Percentiles rank a stretch among this genome's conserved stretches.
Conservation (phyloP, 1,140 invertebrate genomes). For the Coelopa frigida region DNA sequence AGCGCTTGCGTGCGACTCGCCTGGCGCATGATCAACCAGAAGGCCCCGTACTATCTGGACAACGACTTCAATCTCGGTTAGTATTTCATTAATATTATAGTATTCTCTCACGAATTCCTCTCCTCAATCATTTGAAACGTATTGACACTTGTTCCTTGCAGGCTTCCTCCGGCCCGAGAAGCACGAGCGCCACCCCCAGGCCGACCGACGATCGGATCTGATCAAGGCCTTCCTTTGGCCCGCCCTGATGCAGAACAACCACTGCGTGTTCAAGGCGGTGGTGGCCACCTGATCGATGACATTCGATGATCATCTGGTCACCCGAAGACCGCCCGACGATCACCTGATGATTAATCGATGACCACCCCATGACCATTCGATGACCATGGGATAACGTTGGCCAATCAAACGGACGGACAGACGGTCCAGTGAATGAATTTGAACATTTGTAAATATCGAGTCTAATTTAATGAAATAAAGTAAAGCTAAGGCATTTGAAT, state of each 20-base stretch:
- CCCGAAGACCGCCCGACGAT: too few relatives aligned
- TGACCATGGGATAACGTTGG: too few relatives aligned
- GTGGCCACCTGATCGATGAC: conserved; percentile 47
- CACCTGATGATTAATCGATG: too few relatives aligned
- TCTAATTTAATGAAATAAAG: conserved; percentile 7
- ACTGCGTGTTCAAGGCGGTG: conserved; percentile 55
- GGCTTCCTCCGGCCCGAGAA: conserved; percentile 46
- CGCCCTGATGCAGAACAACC: conserved; percentile 52
- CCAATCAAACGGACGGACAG: too few relatives aligned
- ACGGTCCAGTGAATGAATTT: too few relatives aligned
- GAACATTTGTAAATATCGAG: conserved; percentile 3
- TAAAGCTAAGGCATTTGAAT: conserved; percentile 1
- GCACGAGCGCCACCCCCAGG: conserved; percentile 51
- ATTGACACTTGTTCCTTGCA: background rate
- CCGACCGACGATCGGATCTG: conserved; percentile 52
- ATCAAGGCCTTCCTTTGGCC: conserved; percentile 59
- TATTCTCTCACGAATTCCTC: background rate
- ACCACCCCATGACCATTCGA: too few relatives aligned
- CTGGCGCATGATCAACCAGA: conserved; percentile 53
- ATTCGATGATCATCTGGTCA: too few relatives aligned
- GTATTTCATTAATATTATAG: background rate
- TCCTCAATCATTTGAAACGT: background rate
- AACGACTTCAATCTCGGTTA: conserved; percentile 56
- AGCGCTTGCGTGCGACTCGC: conserved; percentile 52
- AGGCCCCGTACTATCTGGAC: conserved; percentile 52